Evolutionary conservation across 2,113 vertebrate genomes (phyloP).

Genomic region (Equus przewalskii): DNA sequence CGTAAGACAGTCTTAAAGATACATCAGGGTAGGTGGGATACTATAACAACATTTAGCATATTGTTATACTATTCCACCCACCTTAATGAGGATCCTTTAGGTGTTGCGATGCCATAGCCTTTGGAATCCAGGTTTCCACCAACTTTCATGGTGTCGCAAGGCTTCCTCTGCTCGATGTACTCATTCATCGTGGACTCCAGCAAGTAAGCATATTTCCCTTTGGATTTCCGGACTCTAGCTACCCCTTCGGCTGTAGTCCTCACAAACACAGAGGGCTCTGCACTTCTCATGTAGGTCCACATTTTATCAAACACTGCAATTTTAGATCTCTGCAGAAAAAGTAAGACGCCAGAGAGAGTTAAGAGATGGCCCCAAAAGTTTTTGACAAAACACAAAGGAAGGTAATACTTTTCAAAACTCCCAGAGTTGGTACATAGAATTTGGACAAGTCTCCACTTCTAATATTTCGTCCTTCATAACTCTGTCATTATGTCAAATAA

Average conservation of each 20-base stretch:
- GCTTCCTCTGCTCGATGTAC: conserved; percentile 99
- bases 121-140: conserved; percentile 99
- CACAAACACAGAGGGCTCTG: conserved; percentile 99
- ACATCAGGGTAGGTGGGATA: conserved; percentile 99
- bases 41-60: conserved; percentile 99
- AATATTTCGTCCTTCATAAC: background rate
- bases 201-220: conserved; percentile 99
- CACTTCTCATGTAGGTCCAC: conserved; percentile 99
- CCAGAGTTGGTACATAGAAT: rapidly evolving
- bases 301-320: conserved; percentile 99
- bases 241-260: conserved; percentile 99
- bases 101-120: conserved; percentile 99
- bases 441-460: background rate
- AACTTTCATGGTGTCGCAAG: conserved; percentile 99
- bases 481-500: background rate
- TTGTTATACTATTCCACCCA: conserved; percentile 99
- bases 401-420: background rate
- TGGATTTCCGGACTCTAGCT: conserved; percentile 97
- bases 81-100: conserved; percentile 99
- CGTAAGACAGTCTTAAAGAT: conserved; percentile 98
- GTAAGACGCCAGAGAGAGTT: conserved; percentile 60
- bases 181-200: conserved; percentile 99
- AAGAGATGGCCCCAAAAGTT: conserved; percentile 50
- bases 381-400: conserved; percentile 55
- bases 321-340: conserved; percentile 96